Percentiles rank a stretch among this genome's conserved stretches.
phyloP scores from a whole-genome alignment of 2,113 vertebrate genomes.

The Coptodon bakossiorum region DNA sequence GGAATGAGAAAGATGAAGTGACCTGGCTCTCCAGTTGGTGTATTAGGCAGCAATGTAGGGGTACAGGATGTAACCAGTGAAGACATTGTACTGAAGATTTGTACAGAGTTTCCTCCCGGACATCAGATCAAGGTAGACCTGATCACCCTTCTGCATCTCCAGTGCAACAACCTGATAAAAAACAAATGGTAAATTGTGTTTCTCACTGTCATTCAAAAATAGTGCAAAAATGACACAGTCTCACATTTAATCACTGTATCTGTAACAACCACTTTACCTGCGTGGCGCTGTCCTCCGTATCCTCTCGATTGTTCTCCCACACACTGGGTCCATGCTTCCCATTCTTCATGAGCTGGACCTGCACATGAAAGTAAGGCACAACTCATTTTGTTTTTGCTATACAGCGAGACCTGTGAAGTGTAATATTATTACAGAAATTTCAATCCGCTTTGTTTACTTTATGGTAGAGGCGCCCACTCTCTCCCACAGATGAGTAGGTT shows the following conservation, averaged over 20 bases:
- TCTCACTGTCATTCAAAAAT: background rate
- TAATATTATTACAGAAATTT: background rate
- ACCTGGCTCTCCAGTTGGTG: background rate
- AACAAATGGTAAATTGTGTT: background rate
- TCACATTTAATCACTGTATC: background rate
- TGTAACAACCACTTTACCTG: slow-evolving; percentile 21
- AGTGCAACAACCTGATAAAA: slow-evolving; percentile 42
- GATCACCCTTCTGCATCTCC: slow-evolving; percentile 45
- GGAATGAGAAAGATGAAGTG: background rate
- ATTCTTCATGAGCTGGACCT: slow-evolving; percentile 59
- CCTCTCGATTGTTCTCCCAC: slow-evolving; percentile 70
- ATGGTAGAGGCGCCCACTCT: slow-evolving; percentile 40
- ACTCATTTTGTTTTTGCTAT: background rate
- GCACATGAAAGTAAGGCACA: background rate
- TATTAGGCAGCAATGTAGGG: background rate
- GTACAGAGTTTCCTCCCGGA: slow-evolving; percentile 59
- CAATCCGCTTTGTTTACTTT: slow-evolving; percentile 14
- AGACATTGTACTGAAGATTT: slow-evolving; percentile 36
- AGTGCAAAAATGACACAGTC: background rate
- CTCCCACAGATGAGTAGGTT: slow-evolving; percentile 34
- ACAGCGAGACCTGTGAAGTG: background rate
- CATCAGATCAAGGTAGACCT: slow-evolving; percentile 61
- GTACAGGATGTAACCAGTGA: slow-evolving; percentile 69
- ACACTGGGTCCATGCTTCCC: background rate
- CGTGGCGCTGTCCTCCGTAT: slow-evolving; percentile 59